A percentile compares a stretch with the other conserved stretches of the same genome.
Evolutionary conservation across 1,140 invertebrate species (phyloP).

Genomic region (Centruroides vittatus): DNA sequence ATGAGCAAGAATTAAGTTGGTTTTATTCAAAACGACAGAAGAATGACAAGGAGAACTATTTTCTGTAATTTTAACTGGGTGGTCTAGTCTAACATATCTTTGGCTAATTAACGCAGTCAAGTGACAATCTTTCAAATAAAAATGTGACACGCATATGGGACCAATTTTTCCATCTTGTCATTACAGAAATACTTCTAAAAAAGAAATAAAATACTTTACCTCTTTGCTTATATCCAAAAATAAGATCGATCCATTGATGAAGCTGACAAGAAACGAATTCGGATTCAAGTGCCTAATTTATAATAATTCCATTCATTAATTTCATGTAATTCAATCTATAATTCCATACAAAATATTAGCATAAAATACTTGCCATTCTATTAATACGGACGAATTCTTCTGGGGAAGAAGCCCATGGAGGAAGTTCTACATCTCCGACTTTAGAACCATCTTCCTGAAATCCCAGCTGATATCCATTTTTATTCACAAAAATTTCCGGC

Average conservation of each 20-base stretch:
- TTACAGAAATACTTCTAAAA: not conserved
- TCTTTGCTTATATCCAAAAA: conserved; percentile 98
- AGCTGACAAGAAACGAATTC: conserved; percentile 99
- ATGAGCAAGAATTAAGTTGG: conserved; percentile 1
- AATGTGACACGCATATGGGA: too few relatives aligned
- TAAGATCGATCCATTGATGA: conserved; percentile 99
- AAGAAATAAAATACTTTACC: conserved; percentile 36
- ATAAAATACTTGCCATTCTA: conserved; percentile 54
- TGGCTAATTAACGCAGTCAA: too few relatives aligned
- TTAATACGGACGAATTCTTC: conserved; percentile 97
- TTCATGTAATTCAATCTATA: not conserved
- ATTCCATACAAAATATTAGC: not conserved
- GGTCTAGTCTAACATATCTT: too few relatives aligned
- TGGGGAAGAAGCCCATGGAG: conserved; percentile 89
- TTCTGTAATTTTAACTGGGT: too few relatives aligned
- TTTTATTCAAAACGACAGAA: not conserved
- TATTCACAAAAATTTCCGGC: conserved; percentile 96
- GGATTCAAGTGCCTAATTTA: conserved; percentile 74
- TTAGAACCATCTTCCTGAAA: conserved; percentile 67
- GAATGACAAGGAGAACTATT: not conserved
- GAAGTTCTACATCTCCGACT: conserved; percentile 77
- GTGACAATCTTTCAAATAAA: too few relatives aligned
- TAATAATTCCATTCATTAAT: conserved; percentile 12
- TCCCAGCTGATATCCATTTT: conserved; percentile 72
- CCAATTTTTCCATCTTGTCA: too few relatives aligned